Base-by-base conservation (phyloP, 2,888 invertebrate genomes). In the Lasioglossum calceatum region DNA sequence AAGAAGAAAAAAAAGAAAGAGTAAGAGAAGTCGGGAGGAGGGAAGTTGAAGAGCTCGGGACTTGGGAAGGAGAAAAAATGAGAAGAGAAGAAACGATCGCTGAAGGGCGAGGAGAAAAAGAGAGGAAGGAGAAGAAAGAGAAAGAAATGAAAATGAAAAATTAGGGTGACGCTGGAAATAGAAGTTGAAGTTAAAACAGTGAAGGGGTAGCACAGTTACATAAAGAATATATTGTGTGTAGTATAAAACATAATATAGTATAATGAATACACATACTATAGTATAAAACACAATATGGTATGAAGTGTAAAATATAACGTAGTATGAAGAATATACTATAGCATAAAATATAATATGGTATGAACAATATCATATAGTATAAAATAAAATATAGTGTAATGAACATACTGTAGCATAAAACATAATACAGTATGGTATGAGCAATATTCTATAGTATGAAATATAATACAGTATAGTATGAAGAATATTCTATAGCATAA, bases 341-440 rank as follows among this genome's bases (percentile, higher is more conserved):
- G 54, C 8, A 54, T 23, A 54, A 23, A 23, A 8, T 47, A 7
- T 2, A 50, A 23, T 54, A 23, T 54, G 8, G 0, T 54, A 0
- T 23, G 2, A 54, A 23, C 8, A 54, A 54, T 23, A 54, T 3
- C 8, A 2, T 54, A 2, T 23, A 23, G 54, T 0, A 54, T 10
- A 12, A 2, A 42, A 12, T 54, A 23, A 0, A 54, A 8, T 58
- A 58, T 0, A 58, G 4, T n/a, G 4, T 12, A 58, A n/a, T 58
- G 12, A 3, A 58, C 3, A 58, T 4, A n/a, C n/a, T 58, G 0
- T n/a, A 58, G n/a, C 3, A n/a, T 58, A n/a, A n/a, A 58, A n/a
- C n/a, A n/a, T 4, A 12, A 0, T 27, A 27, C 27, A 27, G 27
- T 58, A 0, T 12, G 12, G n/a, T n/a, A 3, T 0, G 0, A 23